Percentiles rank a stretch among this genome's conserved stretches.
Conservation (phyloP, 2,888 invertebrate genomes). For the Caenorhabditis sp. region DNA sequence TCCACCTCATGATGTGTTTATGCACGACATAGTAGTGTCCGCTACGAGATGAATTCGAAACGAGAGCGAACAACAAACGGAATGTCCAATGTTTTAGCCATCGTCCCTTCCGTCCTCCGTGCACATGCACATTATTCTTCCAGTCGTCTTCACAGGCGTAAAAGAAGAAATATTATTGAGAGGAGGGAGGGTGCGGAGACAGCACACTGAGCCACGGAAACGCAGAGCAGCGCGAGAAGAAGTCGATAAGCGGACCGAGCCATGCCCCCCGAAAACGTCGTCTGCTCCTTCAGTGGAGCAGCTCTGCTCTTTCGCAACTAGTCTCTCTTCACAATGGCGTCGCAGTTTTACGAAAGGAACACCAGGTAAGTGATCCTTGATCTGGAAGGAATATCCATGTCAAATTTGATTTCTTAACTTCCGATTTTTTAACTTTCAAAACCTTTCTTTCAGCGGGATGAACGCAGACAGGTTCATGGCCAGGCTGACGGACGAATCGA, state of each 20-base stretch:
- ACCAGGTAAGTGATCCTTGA: conserved; percentile 58
- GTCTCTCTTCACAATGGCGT: conserved; percentile 61
- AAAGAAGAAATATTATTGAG: conserved; percentile 40
- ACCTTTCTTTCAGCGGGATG: conserved; percentile 81
- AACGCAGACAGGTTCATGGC: conserved; percentile 80
- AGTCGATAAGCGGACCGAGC: conserved; percentile 61
- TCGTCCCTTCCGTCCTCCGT: background rate
- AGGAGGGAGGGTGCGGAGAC: conserved; percentile 2
- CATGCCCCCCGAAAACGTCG: conserved; percentile 42
- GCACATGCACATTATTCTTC: conserved; percentile 19
- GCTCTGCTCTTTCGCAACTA: conserved; percentile 40
- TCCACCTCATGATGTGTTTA: background rate
- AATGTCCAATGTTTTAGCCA: background rate
- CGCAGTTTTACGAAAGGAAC: conserved; percentile 70
- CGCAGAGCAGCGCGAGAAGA: conserved; percentile 48
- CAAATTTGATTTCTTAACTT: background rate
- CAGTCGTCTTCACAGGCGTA: conserved; percentile 3
- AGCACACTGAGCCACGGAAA: conserved; percentile 27
- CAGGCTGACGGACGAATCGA: conserved; percentile 73
- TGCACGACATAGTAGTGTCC: background rate
- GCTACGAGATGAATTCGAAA: conserved; percentile 6
- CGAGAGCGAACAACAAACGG: background rate
- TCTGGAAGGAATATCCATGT: no score
- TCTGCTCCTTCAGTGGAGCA: conserved; percentile 17
- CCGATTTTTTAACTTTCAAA: background rate